A percentile compares a stretch with the other conserved stretches of the same genome.
These are phyloP conservation scores for Gerris lacustris DNA, from an alignment of 2,888 invertebrate species.

Conservation along the genomic window DNA sequence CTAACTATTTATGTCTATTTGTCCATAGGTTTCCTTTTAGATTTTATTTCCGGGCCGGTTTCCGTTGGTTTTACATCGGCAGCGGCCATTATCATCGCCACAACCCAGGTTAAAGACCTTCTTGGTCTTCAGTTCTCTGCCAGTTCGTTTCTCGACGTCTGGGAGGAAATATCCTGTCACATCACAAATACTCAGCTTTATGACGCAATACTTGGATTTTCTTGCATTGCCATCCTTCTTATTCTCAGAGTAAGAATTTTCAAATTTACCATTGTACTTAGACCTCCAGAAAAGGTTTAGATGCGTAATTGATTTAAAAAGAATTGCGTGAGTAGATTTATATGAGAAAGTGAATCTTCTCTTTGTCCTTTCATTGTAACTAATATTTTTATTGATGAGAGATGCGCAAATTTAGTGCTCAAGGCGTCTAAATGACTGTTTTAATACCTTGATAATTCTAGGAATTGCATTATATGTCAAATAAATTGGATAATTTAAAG, in stretches of 20 bases:
- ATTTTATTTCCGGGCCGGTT: conserved; percentile 75
- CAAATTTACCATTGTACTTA: not conserved
- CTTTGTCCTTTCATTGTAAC: no score
- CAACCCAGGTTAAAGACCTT: conserved; percentile 65
- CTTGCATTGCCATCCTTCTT: conserved; percentile 56
- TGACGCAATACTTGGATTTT: conserved; percentile 56
- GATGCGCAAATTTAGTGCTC: no score
- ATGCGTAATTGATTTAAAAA: not conserved
- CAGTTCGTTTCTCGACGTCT: conserved; percentile 57
- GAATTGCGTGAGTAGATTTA: no score
- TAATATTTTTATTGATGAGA: no score
- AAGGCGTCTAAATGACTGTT: no score
- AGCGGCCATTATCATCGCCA: conserved; percentile 68
- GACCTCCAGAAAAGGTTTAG: not conserved
- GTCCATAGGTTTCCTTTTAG: conserved; percentile 57
- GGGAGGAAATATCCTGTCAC: conserved; percentile 53
- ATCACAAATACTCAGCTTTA: conserved; percentile 55
- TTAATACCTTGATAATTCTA: no score
- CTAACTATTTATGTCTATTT: no score
- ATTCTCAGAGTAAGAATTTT: conserved; percentile 49
- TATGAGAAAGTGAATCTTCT: no score
- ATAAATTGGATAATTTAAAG: no score
- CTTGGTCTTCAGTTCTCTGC: conserved; percentile 55
- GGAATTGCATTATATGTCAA: no score
- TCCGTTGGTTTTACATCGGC: conserved; percentile 71